Evolutionary conservation across 2,888 invertebrate species (phyloP).

Genomic region (Diplazon laetatorius): DNA sequence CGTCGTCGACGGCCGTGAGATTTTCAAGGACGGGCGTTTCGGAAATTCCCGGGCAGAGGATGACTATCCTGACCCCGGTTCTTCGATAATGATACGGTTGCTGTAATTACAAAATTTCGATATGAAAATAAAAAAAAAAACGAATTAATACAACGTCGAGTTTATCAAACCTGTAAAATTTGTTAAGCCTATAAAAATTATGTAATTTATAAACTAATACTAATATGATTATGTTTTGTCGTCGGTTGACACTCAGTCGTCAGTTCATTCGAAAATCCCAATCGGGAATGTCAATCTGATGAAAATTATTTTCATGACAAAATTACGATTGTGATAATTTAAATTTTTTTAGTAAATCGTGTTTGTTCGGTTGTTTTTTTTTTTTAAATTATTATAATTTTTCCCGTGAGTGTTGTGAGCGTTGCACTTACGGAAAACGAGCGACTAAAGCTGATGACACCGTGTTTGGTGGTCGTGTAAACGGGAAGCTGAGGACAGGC

Average conservation of each 20-base stretch:
- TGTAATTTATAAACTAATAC: too few relatives aligned
- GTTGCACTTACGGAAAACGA: conserved; percentile 75
- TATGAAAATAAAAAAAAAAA: not conserved
- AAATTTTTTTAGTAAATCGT: not conserved
- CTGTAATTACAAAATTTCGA: conserved; percentile 68
- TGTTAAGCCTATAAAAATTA: not conserved
- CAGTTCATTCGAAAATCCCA: too few relatives aligned
- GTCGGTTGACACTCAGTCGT: too few relatives aligned
- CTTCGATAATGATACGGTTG: conserved; percentile 79
- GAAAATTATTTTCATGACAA: too few relatives aligned
- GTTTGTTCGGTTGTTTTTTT: too few relatives aligned
- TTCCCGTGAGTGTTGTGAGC: too few relatives aligned
- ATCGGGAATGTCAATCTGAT: too few relatives aligned
- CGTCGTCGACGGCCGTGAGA: conserved; percentile 55
- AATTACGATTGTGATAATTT: too few relatives aligned
- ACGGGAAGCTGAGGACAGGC: conserved; percentile 84
- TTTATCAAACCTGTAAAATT: too few relatives aligned
- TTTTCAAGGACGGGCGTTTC: conserved; percentile 67
- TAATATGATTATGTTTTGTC: too few relatives aligned
- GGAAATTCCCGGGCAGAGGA: conserved; percentile 77
- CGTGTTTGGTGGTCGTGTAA: conserved; percentile 86
- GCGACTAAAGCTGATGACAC: conserved; percentile 79
- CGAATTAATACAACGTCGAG: not conserved
- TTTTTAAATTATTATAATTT: too few relatives aligned
- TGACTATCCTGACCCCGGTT: conserved; percentile 77